phyloP scores from a whole-genome alignment of 2,888 invertebrate genomes.

The Cloeon dipterum region DNA sequence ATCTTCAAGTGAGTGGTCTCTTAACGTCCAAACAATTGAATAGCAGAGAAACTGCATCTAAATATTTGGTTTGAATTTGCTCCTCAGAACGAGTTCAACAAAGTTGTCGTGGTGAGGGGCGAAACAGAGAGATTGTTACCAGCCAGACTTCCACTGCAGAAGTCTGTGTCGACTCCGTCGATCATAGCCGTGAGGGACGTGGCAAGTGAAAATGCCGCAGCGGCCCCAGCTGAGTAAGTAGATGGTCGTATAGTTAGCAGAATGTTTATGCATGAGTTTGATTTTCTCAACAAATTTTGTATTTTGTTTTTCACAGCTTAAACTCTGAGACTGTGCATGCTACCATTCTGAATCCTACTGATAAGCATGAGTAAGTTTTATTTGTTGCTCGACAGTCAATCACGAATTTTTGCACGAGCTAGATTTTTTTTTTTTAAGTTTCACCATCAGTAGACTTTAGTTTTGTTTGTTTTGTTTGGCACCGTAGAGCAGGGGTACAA shows the following conservation, averaged over 20 bases:
- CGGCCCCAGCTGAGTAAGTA: conserved; percentile 26
- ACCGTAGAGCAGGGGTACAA: conserved; percentile 8
- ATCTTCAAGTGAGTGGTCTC: conserved; percentile 39
- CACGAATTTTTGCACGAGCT: background rate
- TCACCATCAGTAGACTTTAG: conserved; percentile 1
- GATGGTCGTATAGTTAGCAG: no score
- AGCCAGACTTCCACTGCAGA: conserved; percentile 57
- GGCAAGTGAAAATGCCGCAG: conserved; percentile 26
- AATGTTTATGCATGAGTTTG: conserved; percentile 5
- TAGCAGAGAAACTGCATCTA: background rate
- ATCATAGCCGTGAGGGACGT: conserved; percentile 48
- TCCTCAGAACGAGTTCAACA: conserved; percentile 47
- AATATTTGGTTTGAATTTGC: conserved; percentile 1
- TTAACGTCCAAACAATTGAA: background rate
- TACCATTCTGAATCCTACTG: conserved; percentile 5
- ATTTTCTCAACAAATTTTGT: conserved; percentile 2
- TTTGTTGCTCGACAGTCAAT: background rate
- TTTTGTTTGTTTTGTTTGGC: no score
- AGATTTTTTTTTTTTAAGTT: background rate
- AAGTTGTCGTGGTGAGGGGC: conserved; percentile 34
- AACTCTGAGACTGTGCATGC: conserved; percentile 5
- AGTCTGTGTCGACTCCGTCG: conserved; percentile 75
- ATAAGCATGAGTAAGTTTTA: conserved; percentile 5
- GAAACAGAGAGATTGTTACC: conserved; percentile 30
- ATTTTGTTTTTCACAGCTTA: conserved; percentile 5